Evolutionary conservation across 2,113 vertebrate species (phyloP), one percentile per base, ranked within the genome.

Genomic region (Stegostoma tigrinum): DNA sequence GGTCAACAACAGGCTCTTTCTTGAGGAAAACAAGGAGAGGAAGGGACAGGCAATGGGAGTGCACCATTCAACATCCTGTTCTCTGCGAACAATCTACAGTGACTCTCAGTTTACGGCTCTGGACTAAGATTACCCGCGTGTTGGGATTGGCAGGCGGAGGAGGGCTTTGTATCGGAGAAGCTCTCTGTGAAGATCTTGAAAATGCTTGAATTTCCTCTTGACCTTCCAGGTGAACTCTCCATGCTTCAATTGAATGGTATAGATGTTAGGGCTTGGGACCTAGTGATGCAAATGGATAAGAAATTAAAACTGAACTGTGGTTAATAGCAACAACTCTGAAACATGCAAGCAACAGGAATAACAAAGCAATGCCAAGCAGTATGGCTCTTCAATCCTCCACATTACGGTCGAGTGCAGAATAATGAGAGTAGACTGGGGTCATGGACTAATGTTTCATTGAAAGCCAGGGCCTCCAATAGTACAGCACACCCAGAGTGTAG

Each of bases 171-270:
- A 99, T 30, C 98, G 98, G 95, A 98, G 97, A 91, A 99, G 97
- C 96, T 99, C 99, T 96, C 98, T 97, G 97, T 99, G 99, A 24
- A 99, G 98, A 17, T 99, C 99, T 96, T 99, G 97, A 96, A 99
- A 99, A 97, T 99, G 98, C 95, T 99, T 99, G 97, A 98, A 99
- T 97, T 99, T 99, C 97, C 98, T 98, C 97, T 99, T 99, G 96
- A 99, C 98, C 24, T 98, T 96, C 99, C 99, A 99, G 0, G 97
- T 98, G 95, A 99, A 99, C 96, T 98, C 98, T 2, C 98, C 98
- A 17, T 99, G 99, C 78, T 97, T 98, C 97, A 99, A 96, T 96
- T 99, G 98, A 0, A 99, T 98, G 91, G 98, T 98, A 96, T 98
- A 99, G 96, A 99, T 97, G 0, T 98, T 98, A 52, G 98, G 97